phyloP scores from a whole-genome alignment of 2,888 invertebrate genomes.

The Fragum sueziense region DNA sequence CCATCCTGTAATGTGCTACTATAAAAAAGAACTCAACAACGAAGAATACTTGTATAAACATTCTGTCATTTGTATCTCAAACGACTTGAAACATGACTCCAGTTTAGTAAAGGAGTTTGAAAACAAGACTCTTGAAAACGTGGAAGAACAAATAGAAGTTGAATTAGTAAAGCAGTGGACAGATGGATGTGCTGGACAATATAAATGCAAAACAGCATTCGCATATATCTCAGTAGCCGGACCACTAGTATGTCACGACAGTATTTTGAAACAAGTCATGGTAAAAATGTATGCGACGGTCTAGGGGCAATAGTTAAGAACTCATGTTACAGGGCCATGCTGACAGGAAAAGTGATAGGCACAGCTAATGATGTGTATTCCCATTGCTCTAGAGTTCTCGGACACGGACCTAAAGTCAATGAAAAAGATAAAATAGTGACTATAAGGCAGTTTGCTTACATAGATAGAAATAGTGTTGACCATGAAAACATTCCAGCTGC shows the following conservation, averaged over 20 bases:
- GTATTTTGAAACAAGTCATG: conserved; percentile 55
- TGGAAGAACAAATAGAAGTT: conserved; percentile 22
- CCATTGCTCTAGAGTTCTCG: too few species aligned
- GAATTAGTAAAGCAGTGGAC: conserved; percentile 58
- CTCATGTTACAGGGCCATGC: conserved; percentile 48
- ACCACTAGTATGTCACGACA: conserved; percentile 1
- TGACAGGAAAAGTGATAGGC: conserved; percentile 52
- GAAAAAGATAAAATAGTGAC: too few species aligned
- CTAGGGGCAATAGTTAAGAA: conserved; percentile 58
- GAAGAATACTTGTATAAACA: conserved; percentile 33
- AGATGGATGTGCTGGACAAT: conserved; percentile 53
- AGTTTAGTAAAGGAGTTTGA: conserved; percentile 23
- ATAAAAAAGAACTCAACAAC: conserved; percentile 10
- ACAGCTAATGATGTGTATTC: conserved; percentile 41
- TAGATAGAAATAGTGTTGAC: too few species aligned
- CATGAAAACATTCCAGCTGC: too few species aligned
- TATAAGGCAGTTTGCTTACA: too few species aligned
- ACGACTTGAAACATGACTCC: conserved; percentile 54
- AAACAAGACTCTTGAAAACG: conserved; percentile 35
- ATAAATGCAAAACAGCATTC: conserved; percentile 52
- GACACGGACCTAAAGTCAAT: too few species aligned
- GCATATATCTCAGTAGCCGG: conserved; percentile 54
- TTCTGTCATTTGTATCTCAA: conserved; percentile 47
- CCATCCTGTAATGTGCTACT: conserved; percentile 38
- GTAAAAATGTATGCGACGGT: conserved; percentile 61